A percentile compares a stretch with the other conserved stretches of the same genome.
Evolutionary conservation across 2,113 vertebrate species (phyloP).

Genomic region (Oreochromis spilurus): DNA sequence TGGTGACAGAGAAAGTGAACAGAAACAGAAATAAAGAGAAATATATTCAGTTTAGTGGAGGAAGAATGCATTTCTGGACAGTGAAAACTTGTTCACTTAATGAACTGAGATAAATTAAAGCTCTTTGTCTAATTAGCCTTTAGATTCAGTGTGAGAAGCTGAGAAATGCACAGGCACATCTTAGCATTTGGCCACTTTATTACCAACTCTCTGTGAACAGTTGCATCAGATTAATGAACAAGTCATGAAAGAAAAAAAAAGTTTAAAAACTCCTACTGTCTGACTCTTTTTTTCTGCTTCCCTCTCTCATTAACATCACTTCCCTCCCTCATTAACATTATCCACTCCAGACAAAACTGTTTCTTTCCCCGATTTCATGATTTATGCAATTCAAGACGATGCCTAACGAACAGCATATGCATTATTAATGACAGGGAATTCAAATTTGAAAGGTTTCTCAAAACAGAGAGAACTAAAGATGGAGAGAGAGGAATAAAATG

Average conservation of each 20-base stretch:
- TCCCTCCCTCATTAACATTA: constrained; percentile 52
- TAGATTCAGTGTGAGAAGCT: neutral
- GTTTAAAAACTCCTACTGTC: neutral
- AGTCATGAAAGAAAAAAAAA: constrained; percentile 18
- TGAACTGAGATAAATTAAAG: constrained; percentile 22
- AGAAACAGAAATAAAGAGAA: neutral
- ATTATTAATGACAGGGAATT: constrained; percentile 60
- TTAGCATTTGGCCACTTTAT: constrained; percentile 22
- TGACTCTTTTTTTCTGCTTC: neutral
- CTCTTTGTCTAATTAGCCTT: constrained; percentile 39
- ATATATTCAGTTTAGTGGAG: neutral
- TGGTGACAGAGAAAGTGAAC: neutral
- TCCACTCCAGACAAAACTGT: constrained; percentile 42
- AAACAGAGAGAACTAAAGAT: constrained; percentile 37
- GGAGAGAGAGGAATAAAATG: neutral
- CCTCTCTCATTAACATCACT: constrained; percentile 12
- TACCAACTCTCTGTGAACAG: constrained; percentile 40
- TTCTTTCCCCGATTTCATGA: constrained; percentile 43
- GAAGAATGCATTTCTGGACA: neutral
- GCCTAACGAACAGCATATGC: constrained; percentile 46
- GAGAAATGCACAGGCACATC: constrained; percentile 5
- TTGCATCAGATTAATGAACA: constrained; percentile 62
- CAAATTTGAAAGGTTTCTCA: constrained; percentile 33
- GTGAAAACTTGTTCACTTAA: neutral
- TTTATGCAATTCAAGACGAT: constrained; percentile 59